Evolutionary conservation across 2,888 invertebrate species (phyloP), one percentile per base, ranked within the genome.

Genomic region (Sarcophaga rosellei): DNA sequence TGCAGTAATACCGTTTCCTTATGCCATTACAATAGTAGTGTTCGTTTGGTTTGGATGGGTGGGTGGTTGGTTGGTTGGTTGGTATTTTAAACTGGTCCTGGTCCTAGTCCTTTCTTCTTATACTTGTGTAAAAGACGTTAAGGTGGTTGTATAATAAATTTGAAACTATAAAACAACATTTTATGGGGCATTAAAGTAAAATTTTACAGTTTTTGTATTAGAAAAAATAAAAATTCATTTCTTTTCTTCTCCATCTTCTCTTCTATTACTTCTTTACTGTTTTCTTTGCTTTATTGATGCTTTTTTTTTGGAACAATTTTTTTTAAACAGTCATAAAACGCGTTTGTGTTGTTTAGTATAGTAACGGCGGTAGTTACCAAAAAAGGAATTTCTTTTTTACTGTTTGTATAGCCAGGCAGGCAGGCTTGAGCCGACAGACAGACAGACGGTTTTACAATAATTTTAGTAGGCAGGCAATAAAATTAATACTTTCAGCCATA

Each of bases 121-220:
- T 69, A 47, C 21, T 23, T 69, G 12, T 23, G 11, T 4, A 35
- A 53, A 4, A 69, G 17, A 53, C 73, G 35, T 69, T 59, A 81
- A 73, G 84, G 77, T 85, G 81, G 88, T 84, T 35, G 35, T 84
- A 88, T 88, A 89, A 89, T 89, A 89, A 88, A 90, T 90, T 91
- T 91, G 88, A 88, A 91, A 91, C 91, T 91, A 91, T 91, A 90
- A 91, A 91, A 90, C 90, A 90, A 88, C 88, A 88, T 88, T 88
- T 88, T 88, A 87, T 88, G 84, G 86, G 78, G 86, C 86, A 86
- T 86, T 86, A 86, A 86, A 86, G 78, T 86, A 86, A 86, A 84
- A 86, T 86, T 86, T 86, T 86, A 84, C 84, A 86, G 81, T 84
- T 86, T 81, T 84, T 81, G 84, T 84, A 86, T 84, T 86, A 86